phyloP scores from a whole-genome alignment of 2,888 invertebrate genomes.

The Cheilosia scutellata region DNA sequence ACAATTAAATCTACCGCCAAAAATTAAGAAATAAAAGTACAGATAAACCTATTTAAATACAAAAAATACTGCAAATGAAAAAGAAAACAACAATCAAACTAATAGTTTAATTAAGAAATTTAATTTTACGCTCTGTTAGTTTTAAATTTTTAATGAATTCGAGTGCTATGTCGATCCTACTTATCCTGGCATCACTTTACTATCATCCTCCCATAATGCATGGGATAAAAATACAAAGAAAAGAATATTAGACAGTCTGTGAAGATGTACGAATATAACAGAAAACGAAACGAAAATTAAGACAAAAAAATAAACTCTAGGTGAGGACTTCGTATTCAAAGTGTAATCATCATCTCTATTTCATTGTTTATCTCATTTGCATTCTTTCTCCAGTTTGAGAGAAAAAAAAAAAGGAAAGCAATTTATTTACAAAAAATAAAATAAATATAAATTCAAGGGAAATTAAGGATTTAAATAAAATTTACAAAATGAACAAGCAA shows the following conservation, averaged over 20 bases:
- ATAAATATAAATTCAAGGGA: constrained; percentile 16
- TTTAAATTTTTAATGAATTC: constrained; percentile 42
- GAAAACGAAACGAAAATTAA: constrained; percentile 6
- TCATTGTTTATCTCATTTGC: constrained; percentile 40
- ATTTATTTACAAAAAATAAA: not conserved
- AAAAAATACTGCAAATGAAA: constrained; percentile 6
- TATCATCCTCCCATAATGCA: constrained; percentile 2
- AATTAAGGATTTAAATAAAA: constrained; percentile 58
- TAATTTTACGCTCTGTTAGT: constrained; percentile 75
- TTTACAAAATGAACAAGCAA: constrained; percentile 65
- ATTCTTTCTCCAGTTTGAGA: constrained; percentile 29
- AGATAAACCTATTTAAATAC: not conserved
- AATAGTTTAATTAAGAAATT: constrained; percentile 76
- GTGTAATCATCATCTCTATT: constrained; percentile 34
- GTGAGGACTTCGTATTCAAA: constrained; percentile 41
- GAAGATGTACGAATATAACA: constrained; percentile 4
- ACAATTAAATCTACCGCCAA: not conserved
- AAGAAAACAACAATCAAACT: constrained; percentile 41
- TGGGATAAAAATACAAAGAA: not conserved
- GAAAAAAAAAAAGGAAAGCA: constrained; percentile 13
- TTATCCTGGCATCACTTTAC: not conserved
- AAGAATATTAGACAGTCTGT: not conserved
- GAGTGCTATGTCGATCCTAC: not conserved
- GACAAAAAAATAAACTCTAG: constrained; percentile 24
- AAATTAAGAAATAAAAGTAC: not conserved